These are phyloP conservation scores for Raja brachyura DNA, from an alignment of 2,113 vertebrate species.

Conservation along the genomic window DNA sequence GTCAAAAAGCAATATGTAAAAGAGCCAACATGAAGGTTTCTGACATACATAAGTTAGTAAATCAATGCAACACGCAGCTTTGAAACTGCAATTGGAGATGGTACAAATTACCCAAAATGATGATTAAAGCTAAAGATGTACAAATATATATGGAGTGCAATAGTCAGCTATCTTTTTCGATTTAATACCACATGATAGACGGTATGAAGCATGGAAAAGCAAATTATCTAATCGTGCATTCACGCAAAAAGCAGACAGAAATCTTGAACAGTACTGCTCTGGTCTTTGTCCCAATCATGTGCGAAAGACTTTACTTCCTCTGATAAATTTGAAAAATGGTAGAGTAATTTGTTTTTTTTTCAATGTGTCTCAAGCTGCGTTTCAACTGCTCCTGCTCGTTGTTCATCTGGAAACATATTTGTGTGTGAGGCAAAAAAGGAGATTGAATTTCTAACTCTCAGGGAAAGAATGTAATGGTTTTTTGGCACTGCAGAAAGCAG, in stretches of 20 bases:
- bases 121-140: neutral
- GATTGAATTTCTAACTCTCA: slow-evolving; percentile 45
- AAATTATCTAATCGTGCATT: neutral
- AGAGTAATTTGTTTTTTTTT: slow-evolving; percentile 40
- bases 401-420: slow-evolving; percentile 41
- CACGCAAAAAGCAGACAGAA: neutral
- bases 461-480: slow-evolving; percentile 43
- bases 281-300: neutral
- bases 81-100: neutral
- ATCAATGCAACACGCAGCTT: neutral
- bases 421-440: slow-evolving; percentile 44
- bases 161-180: neutral
- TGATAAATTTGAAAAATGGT: slow-evolving; percentile 38
- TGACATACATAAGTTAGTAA: neutral
- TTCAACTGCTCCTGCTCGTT: slow-evolving; percentile 41
- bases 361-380: neutral
- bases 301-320: neutral
- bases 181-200: neutral
- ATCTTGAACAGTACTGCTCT: neutral
- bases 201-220: neutral
- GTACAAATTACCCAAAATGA: slow-evolving; percentile 3
- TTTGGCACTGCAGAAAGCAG: neutral
- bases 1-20: neutral
- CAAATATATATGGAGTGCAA: neutral
- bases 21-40: neutral